A percentile compares a stretch with the other conserved stretches of the same genome.
These are phyloP conservation scores for Agrochola litura DNA, from an alignment of 2,888 invertebrate genomes.

Conservation along the genomic window DNA sequence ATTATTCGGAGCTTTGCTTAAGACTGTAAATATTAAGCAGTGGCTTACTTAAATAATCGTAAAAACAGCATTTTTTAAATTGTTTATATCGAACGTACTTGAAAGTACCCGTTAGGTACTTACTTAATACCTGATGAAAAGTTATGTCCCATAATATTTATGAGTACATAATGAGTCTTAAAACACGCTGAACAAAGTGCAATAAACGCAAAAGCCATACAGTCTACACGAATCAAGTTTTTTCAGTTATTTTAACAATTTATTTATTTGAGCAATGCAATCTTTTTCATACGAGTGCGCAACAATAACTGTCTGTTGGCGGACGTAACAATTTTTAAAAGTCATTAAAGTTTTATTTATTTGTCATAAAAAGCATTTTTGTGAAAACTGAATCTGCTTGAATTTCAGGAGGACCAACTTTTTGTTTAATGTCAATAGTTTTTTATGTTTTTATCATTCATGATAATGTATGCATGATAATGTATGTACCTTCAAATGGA, in stretches of 20 bases:
- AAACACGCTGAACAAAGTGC: neutral
- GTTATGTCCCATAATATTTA: slow-evolving; percentile 1
- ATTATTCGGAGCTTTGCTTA: neutral
- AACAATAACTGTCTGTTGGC: slow-evolving; percentile 1
- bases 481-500: neutral
- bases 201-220: neutral
- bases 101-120: neutral
- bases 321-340: neutral
- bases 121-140: slow-evolving; percentile 13
- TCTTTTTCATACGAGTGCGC: neutral
- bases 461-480: neutral
- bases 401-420: neutral
- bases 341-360: neutral
- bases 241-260: slow-evolving; percentile 1
- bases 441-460: neutral
- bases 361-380: neutral
- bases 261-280: slow-evolving; percentile 21
- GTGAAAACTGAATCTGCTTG: neutral
- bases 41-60: neutral
- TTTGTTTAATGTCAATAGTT: neutral
- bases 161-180: slow-evolving; percentile 16
- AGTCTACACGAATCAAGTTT: neutral
- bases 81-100: neutral
- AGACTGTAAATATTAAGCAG: neutral
- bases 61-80: neutral